phyloP scores from a whole-genome alignment of 2,113 vertebrate species.

The Pseudopodoces humilis region DNA sequence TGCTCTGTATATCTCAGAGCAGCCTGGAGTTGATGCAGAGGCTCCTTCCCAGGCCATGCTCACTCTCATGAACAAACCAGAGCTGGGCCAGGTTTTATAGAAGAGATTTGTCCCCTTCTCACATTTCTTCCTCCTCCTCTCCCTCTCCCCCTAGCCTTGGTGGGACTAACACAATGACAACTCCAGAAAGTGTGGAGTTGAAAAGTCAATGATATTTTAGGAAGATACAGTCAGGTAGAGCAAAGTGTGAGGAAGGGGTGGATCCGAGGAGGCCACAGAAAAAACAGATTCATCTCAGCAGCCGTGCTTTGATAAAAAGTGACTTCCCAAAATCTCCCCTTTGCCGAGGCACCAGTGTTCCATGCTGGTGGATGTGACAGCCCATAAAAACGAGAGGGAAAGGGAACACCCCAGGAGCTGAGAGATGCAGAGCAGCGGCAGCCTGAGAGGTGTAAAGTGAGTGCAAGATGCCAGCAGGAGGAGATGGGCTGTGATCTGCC shows the following conservation, averaged over 20 bases:
- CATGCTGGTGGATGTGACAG: neutral
- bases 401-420: neutral
- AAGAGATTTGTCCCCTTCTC: neutral
- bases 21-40: neutral
- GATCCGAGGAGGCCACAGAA: neutral
- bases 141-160: neutral
- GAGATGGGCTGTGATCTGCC: neutral
- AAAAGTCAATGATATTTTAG: neutral
- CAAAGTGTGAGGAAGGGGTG: neutral
- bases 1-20: neutral
- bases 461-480: neutral
- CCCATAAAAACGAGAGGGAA: neutral
- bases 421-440: neutral
- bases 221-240: neutral
- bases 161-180: neutral
- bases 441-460: constrained; percentile 1
- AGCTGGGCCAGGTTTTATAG: neutral
- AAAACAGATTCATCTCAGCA: neutral
- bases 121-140: neutral
- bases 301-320: neutral
- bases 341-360: neutral
- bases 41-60: neutral
- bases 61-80: fast-evolving
- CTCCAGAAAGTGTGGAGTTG: neutral
- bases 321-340: neutral